Evolutionary conservation across 2,888 invertebrate genomes (phyloP), one percentile per base, ranked within the genome.

Genomic region (Spilarctia lutea): DNA sequence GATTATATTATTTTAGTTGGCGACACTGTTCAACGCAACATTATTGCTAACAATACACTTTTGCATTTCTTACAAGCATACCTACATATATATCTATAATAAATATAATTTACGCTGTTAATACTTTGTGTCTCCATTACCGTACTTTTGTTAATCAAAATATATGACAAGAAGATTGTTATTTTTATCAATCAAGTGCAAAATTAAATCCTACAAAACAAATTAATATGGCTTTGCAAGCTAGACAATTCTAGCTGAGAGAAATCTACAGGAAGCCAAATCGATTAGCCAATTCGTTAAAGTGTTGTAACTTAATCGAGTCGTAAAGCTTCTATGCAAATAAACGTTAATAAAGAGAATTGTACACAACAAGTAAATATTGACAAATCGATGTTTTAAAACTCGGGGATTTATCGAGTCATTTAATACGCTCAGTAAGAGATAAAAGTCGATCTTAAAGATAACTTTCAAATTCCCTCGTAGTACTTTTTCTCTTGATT

Each of bases 341-440:
- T 63, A 16, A 18, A 3, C 6, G 6, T 30, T 63, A 18, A 63
- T 30, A 63, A 30, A 63, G 4, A 63, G 60, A 63, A 30, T 63
- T 30, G 13, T 7, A 63, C 30, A 63, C 30, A 30, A 60, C 13
- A 60, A 18, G 30, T 2, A 30, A 18, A 63, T 63, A 30, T 30
- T 63, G 63, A 63, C 63, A 63, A 63, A 30, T 63, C 63, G 63
- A 63, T 63, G 63, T 63, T 63, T 30, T 63, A 63, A 30, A 63
- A 63, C 63, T 63, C 63, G 63, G 30, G 30, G 63, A 30, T n/a
- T 63, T 30, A 63, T 13, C 63, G 63, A 63, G 63, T 6, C 6
- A 30, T 63, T 30, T 1, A 30, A 7, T 16, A 63, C 16, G 18
- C 18, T 63, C 30, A 30, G 7, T 30, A 63, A 30, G 30, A 30